Base-by-base conservation (phyloP, 2,888 invertebrate genomes). In the Drosophila prolongata region DNA sequence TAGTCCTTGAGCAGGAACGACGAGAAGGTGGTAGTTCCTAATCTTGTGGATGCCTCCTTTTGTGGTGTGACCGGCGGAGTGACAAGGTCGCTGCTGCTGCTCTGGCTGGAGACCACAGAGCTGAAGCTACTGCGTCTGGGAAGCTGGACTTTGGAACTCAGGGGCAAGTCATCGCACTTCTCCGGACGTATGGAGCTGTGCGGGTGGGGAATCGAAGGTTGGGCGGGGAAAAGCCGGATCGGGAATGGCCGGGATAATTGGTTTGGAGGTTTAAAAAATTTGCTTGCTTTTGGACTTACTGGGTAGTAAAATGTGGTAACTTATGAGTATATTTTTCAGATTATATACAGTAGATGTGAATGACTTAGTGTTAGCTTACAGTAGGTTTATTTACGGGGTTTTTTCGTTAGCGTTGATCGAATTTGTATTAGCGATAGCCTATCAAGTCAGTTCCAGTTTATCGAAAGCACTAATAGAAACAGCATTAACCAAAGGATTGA, bases 391-490 rank as follows among this genome's bases (percentile, higher is more conserved):
- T 47, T 52, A 66, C 69, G 43, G 70, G 76, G 62, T 24, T 19
- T 69, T 66, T 27, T 76, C 68, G 50, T 76, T 72, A 46, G 60
- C 60, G 47, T 47, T 30, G 47, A 47, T 34, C 47, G 47, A 55
- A 67, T 70, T 76, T 68, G n/a, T 54, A 66, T 73, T 76, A 78
- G 82, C 82, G 74, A 82, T 70, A 47, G 34, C 47, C 16, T 57
- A 64, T 82, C 78, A 78, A 72, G 78, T 76, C 80, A 62, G 59
- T 75, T 87, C 87, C 83, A 79, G 83, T 77, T 86, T 76, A 76
- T 78, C 75, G 83, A 83, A 80, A 78, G 84, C 82, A 80, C 78
- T 83, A 80, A 79, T 79, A 81, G 64, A 86, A 56, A 86, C 79
- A 80, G 70, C 77, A 80, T 84, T 81, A 84, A 79, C 73, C 79